Percentiles rank a stretch among this genome's conserved stretches.
Evolutionary conservation across 2,113 vertebrate species (phyloP).

Genomic region (Bubo bubo): DNA sequence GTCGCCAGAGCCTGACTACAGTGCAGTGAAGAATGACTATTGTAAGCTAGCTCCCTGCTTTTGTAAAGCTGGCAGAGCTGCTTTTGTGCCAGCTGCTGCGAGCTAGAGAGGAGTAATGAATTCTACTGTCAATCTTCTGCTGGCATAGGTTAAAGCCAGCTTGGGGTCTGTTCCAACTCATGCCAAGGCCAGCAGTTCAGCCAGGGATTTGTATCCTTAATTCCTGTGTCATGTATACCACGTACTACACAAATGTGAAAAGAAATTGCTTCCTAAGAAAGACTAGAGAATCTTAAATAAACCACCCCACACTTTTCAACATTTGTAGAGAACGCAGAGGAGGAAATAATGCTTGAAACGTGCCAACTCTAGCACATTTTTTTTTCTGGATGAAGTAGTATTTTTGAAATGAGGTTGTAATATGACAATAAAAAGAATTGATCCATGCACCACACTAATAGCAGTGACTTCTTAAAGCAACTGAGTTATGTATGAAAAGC

Average conservation of each 20-base stretch:
- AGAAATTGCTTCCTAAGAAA: conserved; percentile 26
- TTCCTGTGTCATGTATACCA: conserved; percentile 26
- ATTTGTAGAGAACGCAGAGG: not conserved
- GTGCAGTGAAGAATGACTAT: conserved; percentile 45
- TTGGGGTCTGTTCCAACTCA: conserved; percentile 40
- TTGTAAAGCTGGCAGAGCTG: conserved; percentile 44
- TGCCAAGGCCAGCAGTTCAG: conserved; percentile 40
- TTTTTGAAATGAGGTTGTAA: not conserved
- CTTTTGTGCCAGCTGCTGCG: conserved; percentile 57
- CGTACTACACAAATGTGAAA: not conserved
- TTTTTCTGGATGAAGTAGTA: not conserved
- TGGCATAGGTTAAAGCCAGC: conserved; percentile 33
- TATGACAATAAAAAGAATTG: not conserved
- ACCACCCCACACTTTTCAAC: not conserved
- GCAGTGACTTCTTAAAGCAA: not conserved
- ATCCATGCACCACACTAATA: not conserved
- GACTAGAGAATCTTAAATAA: not conserved
- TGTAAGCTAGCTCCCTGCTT: conserved; percentile 35
- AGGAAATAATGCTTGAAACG: not conserved
- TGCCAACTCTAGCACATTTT: not conserved
- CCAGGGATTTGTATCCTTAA: conserved; percentile 39
- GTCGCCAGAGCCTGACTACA: conserved; percentile 24
- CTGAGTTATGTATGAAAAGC: not conserved
- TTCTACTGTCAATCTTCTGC: conserved; percentile 54
- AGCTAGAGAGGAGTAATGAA: conserved; percentile 51